Evolutionary conservation across 2,797 vertebrate species (phyloP), one percentile per base, ranked within the genome.

Genomic region (Hoplostethus mediterraneus): DNA sequence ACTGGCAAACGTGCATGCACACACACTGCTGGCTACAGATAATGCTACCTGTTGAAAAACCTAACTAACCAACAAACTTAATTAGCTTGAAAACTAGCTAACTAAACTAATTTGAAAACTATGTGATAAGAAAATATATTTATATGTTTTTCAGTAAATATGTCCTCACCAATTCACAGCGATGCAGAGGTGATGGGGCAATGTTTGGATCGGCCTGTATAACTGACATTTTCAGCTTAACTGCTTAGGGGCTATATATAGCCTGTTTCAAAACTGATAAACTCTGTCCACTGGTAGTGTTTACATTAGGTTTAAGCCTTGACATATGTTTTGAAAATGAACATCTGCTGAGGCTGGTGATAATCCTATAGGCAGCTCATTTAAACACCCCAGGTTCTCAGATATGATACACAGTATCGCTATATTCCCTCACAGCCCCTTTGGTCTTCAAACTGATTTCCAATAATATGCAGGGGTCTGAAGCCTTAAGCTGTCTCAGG

Each of bases 301-400:
- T 92, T 93, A 91, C 89, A 90, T 80, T 79, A 71, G 77, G 77
- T 87, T 93, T 93, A 94, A 93, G 87, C 89, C 77, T 85, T 92
- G 88, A 94, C 94, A 94, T 92, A 91, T 95, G 91, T 93, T 94
- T 90, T 81, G 83, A 81, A 90, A 94, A 91, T 87, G 80, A 94
- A 92, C 92, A 94, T 93, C 89, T 93, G 92, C 86, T 82, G 79
- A 91, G 87, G 84, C 85, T 76, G 85, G 86, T 33, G 84, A 88
- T 94, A 94, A 94, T 94, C 92, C 91, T 92, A 92, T 86, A 90
- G 90, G 87, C 90, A 93, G 79, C 82, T 85, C 84, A 93, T 93
- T 85, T 91, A 89, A 89, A 90, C 90, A 91, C 84, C 85, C 81
- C 75, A 77, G 89, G 90, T 92, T 88, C 85, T 88, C 79, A 80